Percentiles rank a stretch among this genome's conserved stretches.
These are phyloP conservation scores for Liparis tanakae DNA, from an alignment of 2,797 vertebrate species.

Conservation along the genomic window DNA sequence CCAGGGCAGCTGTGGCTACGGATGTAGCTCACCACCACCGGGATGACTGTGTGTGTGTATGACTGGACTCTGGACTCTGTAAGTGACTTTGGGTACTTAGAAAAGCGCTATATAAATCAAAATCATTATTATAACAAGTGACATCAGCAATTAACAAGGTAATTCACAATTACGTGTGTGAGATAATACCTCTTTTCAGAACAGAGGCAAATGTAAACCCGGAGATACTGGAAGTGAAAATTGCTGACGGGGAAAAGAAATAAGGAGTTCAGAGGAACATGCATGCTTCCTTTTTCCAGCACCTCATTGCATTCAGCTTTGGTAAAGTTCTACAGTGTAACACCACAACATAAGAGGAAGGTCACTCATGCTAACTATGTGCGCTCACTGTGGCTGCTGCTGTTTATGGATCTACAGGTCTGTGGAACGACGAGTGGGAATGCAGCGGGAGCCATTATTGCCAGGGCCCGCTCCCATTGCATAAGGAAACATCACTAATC, in stretches of 20 bases:
- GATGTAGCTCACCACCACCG: too few relatives aligned
- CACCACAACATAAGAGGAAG: slow-evolving; percentile 36
- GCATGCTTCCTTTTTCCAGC: slow-evolving; percentile 1
- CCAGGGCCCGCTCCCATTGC: slow-evolving; percentile 43
- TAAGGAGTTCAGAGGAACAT: neutral
- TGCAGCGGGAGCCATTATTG: slow-evolving; percentile 66
- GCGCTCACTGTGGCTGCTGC: slow-evolving; percentile 24
- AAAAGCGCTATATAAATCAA: too few relatives aligned
- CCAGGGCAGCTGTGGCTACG: too few relatives aligned
- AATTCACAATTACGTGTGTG: slow-evolving; percentile 14
- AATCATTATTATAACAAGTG: too few relatives aligned
- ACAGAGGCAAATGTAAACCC: slow-evolving; percentile 28
- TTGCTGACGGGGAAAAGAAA: neutral
- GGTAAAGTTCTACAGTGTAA: slow-evolving; percentile 22
- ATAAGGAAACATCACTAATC: slow-evolving; percentile 59
- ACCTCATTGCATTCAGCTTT: slow-evolving; percentile 23
- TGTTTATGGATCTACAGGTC: slow-evolving; percentile 58
- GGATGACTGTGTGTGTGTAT: too few relatives aligned
- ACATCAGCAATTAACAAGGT: slow-evolving; percentile 14
- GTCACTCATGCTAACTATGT: slow-evolving; percentile 31
- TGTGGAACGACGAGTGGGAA: slow-evolving; percentile 56
- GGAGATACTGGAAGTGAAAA: neutral
- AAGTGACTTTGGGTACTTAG: too few relatives aligned
- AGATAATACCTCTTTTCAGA: neutral
- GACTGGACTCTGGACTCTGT: too few relatives aligned